A percentile compares a stretch with the other conserved stretches of the same genome.
Evolutionary conservation across 1,140 invertebrate genomes (phyloP).

Genomic region (Apocrypta bakeri): DNA sequence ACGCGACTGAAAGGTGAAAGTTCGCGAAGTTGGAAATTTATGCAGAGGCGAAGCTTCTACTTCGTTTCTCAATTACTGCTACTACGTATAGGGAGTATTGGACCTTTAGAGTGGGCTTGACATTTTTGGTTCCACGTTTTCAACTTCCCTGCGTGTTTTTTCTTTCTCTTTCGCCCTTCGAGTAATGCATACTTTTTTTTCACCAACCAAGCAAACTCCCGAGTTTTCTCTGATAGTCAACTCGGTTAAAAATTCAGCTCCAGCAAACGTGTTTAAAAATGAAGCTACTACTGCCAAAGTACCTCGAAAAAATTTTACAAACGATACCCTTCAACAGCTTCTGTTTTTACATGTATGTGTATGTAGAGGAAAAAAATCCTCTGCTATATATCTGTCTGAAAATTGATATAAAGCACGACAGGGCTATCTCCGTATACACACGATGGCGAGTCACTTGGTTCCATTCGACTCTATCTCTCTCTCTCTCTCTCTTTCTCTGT

Average conservation of each 20-base stretch:
- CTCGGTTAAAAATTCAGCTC: neutral
- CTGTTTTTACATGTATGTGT: too few species aligned
- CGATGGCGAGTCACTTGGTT: neutral
- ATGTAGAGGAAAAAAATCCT: neutral
- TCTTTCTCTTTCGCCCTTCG: neutral
- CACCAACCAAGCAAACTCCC: neutral
- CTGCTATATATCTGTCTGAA: neutral
- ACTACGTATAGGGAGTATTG: neutral
- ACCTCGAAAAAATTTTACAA: neutral
- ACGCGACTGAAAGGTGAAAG: neutral
- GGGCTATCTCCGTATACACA: neutral
- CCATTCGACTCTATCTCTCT: too few species aligned
- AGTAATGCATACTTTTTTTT: neutral
- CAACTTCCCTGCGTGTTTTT: too few species aligned
- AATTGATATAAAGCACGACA: neutral
- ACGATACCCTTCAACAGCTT: neutral
- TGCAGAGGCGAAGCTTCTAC: neutral
- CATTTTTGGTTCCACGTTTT: neutral
- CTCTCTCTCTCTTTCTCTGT: neutral
- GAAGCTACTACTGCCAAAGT: neutral
- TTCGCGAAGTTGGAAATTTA: constrained; percentile 18
- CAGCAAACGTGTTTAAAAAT: neutral
- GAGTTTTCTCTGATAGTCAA: neutral
- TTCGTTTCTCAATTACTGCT: constrained; percentile 26
- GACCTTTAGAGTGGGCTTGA: neutral